Base-by-base conservation (phyloP, 2,888 invertebrate genomes). In the Drosophila crucigera region DNA sequence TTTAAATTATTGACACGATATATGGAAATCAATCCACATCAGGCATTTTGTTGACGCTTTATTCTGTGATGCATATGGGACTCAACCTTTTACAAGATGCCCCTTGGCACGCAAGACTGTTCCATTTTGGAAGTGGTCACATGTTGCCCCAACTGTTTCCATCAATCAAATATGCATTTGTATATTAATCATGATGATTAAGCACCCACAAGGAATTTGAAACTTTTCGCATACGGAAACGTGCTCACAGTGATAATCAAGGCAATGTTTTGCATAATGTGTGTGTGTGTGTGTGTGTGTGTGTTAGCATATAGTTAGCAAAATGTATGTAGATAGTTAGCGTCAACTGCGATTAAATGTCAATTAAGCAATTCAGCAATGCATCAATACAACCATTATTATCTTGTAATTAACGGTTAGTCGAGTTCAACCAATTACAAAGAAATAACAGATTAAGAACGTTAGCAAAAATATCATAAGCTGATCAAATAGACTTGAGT, bases 111-210 rank as follows among this genome's bases (percentile, higher is more conserved):
- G 28, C 39, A 60, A 30, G 25, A 58, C 52, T 55, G 35, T 53
- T 68, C 7, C 70, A 70, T 53, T 71, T 68, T 59, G n/a, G 49
- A 35, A 16, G 4, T 47, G 47, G 25, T 25, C 25, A 47, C 47
- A 25, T 47, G 16, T 16, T 25, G 47, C 5, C 25, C 25, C 47
- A 47, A 16, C 52, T 61, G 61, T 47, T 65, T 55, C 66, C 82
- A 84, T 89, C 84, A 82, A 89, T 84, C 84, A 84, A 84, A 72
- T 72, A 68, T 67, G 64, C 71, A 74, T 85, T 88, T 88, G 63
- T 73, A 58, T 81, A 79, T 79, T 89, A 84, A 86, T 79, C 77
- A 69, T 52, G 56, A 56, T 82, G 87, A 84, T 83, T 83, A 81
- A 68, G 73, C 65, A 52, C 19, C 28, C 41, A 22, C 11, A 66